Conservation (phyloP, 2,113 vertebrate genomes). For the Trichechus manatus region DNA sequence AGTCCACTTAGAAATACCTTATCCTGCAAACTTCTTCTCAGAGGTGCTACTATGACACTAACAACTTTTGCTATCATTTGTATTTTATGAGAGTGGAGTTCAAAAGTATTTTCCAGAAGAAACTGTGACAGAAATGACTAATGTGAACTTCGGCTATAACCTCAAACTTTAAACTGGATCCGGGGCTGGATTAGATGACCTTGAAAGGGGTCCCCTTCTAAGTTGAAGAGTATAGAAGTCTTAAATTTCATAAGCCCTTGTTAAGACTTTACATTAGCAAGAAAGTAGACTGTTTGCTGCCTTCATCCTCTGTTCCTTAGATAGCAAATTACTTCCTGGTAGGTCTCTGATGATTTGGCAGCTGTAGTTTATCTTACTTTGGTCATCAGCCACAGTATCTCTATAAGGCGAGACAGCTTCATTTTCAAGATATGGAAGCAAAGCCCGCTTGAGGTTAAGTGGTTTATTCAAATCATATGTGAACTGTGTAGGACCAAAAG, state of each 20-base stretch:
- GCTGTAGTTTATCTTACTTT: slow-evolving; percentile 52
- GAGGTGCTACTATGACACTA: not conserved
- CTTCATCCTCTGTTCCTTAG: slow-evolving; percentile 11
- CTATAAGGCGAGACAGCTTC: not conserved
- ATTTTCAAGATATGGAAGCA: slow-evolving; percentile 25
- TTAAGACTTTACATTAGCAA: not conserved
- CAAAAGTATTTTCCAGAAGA: slow-evolving; percentile 42
- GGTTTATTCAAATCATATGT: not conserved
- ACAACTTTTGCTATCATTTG: not conserved
- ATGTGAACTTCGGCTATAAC: not conserved
- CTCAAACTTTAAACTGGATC: not conserved
- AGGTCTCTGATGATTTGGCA: not conserved
- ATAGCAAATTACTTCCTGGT: not conserved
- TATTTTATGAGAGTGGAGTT: slow-evolving; percentile 29
- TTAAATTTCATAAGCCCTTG: not conserved
- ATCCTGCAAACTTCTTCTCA: not conserved
- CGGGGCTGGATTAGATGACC: not conserved
- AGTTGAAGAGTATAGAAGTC: not conserved
- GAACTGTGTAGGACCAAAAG: not conserved
- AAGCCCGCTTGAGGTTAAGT: slow-evolving; percentile 25
- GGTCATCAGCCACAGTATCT: not conserved
- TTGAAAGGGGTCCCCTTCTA: not conserved
- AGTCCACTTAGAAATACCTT: not conserved
- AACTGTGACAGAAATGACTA: not conserved
- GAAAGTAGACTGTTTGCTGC: not conserved